phyloP scores from a whole-genome alignment of 1,140 invertebrate species.

The Lucilia cuprina region DNA sequence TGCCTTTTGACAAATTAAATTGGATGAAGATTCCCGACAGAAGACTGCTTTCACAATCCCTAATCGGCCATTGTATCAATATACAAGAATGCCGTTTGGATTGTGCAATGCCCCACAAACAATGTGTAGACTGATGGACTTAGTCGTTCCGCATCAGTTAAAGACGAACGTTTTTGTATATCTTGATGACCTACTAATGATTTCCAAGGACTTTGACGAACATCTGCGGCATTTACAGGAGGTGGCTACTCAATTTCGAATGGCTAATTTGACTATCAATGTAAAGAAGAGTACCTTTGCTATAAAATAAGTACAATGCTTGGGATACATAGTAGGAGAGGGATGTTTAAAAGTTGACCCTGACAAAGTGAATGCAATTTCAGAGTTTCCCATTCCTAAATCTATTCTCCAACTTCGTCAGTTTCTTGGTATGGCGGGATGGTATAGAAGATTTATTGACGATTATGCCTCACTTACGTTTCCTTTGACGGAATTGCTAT shows the following conservation, averaged over 20 bases:
- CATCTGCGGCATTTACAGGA: background rate
- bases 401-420: background rate
- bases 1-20: too few relatives aligned
- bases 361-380: too few relatives aligned
- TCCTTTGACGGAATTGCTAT: background rate
- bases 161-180: background rate
- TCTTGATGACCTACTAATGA: background rate
- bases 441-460: background rate
- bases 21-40: background rate
- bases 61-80: background rate
- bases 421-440: background rate
- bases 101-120: too few relatives aligned
- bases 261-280: background rate
- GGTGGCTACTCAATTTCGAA: background rate
- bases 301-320: background rate
- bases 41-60: background rate
- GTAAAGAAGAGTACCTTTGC: background rate
- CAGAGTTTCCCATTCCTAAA: too few relatives aligned
- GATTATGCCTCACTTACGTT: background rate
- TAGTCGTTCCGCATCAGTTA: background rate
- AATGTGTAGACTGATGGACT: background rate
- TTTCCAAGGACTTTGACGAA: background rate
- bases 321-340: background rate
- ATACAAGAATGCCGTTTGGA: too few relatives aligned
- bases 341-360: background rate